phyloP scores from a whole-genome alignment of 2,888 invertebrate species.

The Allacma fusca region DNA sequence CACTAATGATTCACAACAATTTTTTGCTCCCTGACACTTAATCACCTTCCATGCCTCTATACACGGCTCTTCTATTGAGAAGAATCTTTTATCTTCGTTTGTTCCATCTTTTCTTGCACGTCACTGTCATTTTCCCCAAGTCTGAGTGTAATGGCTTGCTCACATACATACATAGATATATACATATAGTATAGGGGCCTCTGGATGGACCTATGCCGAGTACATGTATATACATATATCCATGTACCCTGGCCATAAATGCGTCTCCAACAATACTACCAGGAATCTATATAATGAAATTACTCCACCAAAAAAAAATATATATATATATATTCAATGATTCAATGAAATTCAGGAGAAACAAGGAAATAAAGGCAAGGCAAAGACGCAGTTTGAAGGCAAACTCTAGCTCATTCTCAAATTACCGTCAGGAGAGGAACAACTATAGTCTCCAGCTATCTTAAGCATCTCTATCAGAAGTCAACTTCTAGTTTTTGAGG shows the following conservation, averaged over 20 bases:
- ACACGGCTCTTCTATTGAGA: background rate
- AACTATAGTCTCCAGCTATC: no score
- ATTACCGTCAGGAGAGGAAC: background rate
- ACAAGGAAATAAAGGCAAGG: conserved; percentile 17
- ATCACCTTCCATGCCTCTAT: background rate
- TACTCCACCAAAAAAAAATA: background rate
- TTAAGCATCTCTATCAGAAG: background rate
- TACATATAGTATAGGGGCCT: no score
- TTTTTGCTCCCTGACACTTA: background rate
- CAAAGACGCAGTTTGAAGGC: conserved; percentile 13
- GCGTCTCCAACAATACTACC: background rate
- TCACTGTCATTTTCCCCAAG: no score
- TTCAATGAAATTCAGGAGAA: conserved; percentile 2
- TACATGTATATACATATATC: no score
- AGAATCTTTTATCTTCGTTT: background rate
- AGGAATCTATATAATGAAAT: background rate
- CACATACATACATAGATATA: no score
- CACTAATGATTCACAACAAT: background rate
- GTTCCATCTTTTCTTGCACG: background rate
- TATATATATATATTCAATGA: background rate
- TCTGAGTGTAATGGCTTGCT: no score
- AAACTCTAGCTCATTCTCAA: background rate
- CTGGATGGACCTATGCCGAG: no score
- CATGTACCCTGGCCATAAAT: no score
- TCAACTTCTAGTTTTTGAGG: background rate